Percentiles rank a stretch among this genome's conserved stretches.
phyloP scores from a whole-genome alignment of 2,113 vertebrate species.

The Romanogobio albipinnatus region DNA sequence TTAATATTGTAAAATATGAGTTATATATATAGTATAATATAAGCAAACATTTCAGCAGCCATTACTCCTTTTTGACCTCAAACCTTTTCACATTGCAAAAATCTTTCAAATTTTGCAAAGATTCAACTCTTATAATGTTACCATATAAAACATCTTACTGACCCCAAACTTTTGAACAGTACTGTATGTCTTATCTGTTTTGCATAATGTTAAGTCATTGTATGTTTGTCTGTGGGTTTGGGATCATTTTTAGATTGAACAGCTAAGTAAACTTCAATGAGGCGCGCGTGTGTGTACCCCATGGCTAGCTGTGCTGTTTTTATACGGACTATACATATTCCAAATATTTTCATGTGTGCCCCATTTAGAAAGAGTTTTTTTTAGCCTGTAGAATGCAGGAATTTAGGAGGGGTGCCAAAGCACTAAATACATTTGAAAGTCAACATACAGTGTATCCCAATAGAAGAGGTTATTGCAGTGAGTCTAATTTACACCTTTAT shows the following conservation, averaged over 20 bases:
- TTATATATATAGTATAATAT: no score
- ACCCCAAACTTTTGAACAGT: not conserved
- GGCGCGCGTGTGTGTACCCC: constrained; percentile 19
- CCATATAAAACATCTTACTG: no score
- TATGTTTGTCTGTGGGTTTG: not conserved
- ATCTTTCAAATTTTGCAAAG: no score
- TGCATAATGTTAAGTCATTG: not conserved
- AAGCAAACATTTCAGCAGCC: no score
- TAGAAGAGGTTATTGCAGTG: not conserved
- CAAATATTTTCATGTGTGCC: constrained; percentile 68
- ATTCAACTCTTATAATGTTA: no score
- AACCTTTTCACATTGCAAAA: not conserved
- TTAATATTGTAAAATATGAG: no score
- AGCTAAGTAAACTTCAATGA: not conserved
- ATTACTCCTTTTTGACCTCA: not conserved
- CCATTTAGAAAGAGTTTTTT: constrained; percentile 69
- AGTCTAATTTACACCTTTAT: not conserved
- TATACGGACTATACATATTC: constrained; percentile 76
- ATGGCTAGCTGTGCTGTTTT: constrained; percentile 66
- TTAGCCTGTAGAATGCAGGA: constrained; percentile 57
- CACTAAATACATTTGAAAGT: constrained; percentile 7
- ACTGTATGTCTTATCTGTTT: not conserved
- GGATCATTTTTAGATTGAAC: not conserved
- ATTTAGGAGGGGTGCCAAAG: constrained; percentile 22
- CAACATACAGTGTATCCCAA: not conserved